Conservation (phyloP, 2,888 invertebrate species). For the Tipula helvola region DNA sequence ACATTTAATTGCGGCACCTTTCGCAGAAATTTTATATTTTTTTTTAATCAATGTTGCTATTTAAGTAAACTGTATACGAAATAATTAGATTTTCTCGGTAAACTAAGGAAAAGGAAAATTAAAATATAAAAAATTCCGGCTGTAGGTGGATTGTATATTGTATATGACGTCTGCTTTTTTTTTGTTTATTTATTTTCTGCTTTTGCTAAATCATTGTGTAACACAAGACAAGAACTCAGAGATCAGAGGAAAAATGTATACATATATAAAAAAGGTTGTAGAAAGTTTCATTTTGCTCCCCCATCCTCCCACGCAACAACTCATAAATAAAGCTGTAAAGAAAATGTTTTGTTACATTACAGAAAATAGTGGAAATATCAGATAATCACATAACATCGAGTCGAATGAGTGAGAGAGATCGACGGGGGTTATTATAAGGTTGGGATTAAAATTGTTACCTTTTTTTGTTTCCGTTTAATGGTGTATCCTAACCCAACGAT, state of each 20-base stretch:
- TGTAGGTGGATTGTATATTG: not conserved
- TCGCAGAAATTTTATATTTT: not conserved
- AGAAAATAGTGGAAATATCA: not conserved
- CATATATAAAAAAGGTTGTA: not conserved
- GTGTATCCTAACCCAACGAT: not conserved
- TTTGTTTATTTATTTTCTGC: not conserved
- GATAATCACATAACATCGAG: not conserved
- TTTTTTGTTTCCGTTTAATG: not conserved
- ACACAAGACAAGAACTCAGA: not conserved
- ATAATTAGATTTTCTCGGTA: not conserved
- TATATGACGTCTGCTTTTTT: not conserved
- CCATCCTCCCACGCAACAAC: not conserved
- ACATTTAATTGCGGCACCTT: not conserved
- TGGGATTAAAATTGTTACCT: not conserved
- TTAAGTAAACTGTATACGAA: not conserved
- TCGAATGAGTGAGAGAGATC: not conserved
- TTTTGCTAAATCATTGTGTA: not conserved
- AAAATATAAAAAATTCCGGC: not conserved
- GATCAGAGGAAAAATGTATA: not conserved
- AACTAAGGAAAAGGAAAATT: slow-evolving; percentile 4
- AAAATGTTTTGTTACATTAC: not conserved
- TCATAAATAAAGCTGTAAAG: not conserved
- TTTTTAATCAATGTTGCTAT: not conserved
- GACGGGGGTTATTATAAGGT: not conserved
- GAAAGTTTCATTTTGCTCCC: not conserved